Evolutionary conservation across 1,140 invertebrate species (phyloP).

Genomic region (Coelopa frigida): DNA sequence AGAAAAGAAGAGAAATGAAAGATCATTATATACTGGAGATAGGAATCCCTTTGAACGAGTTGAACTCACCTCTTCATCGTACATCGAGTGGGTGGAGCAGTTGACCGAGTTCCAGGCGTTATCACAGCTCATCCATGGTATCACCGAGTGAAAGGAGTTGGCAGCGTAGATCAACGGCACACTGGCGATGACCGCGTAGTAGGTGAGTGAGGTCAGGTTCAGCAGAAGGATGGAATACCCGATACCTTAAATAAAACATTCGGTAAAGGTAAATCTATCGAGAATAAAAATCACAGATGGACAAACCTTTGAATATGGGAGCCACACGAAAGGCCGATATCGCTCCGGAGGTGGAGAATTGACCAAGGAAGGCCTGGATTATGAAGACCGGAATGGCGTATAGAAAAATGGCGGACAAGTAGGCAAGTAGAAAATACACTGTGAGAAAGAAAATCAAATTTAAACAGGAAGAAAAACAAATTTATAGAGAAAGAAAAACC

Average conservation of each 20-base stretch:
- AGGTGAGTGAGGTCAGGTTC: constrained; percentile 33
- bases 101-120: constrained; percentile 33
- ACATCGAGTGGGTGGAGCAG: constrained; percentile 29
- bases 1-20: neutral
- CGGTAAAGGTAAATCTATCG: neutral
- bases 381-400: constrained; percentile 37
- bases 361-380: constrained; percentile 40
- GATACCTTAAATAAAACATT: constrained; percentile 21
- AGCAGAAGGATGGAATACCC: constrained; percentile 35
- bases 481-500: constrained; percentile 1
- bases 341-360: constrained; percentile 35
- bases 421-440: constrained; percentile 29
- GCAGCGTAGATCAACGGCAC: constrained; percentile 35
- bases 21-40: neutral
- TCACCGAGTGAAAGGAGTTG: constrained; percentile 21
- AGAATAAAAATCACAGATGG: neutral
- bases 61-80: constrained; percentile 17
- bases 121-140: constrained; percentile 40
- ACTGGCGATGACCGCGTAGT: constrained; percentile 33
- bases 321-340: constrained; percentile 41
- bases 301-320: constrained; percentile 38
- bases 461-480: neutral
- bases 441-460: constrained; percentile 4
- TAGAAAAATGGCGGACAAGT: constrained; percentile 30
- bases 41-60: too few species aligned